These are phyloP conservation scores for Epirrhoe tristata DNA, from an alignment of 2,888 invertebrate species.

Conservation along the genomic window DNA sequence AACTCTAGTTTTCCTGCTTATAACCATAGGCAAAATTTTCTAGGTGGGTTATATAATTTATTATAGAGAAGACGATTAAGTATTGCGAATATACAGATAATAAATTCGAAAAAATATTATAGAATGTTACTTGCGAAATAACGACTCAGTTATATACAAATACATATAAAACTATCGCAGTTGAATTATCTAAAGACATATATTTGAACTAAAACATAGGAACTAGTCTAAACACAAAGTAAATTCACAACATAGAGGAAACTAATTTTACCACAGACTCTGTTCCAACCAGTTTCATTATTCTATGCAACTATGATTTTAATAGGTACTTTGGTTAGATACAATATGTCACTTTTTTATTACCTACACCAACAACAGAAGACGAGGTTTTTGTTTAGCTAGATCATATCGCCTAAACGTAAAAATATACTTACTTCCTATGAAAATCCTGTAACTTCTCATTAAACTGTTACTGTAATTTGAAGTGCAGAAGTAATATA, in stretches of 20 bases:
- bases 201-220: conserved; percentile 15
- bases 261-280: conserved; percentile 12
- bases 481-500: too few relatives aligned
- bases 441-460: too few relatives aligned
- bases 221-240: conserved; percentile 6
- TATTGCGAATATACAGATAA: conserved; percentile 61
- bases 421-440: too few relatives aligned
- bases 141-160: conserved; percentile 44
- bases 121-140: conserved; percentile 59
- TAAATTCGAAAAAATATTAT: conserved; percentile 56
- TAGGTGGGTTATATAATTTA: conserved; percentile 69
- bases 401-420: too few relatives aligned
- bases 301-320: too few relatives aligned
- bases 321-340: too few relatives aligned
- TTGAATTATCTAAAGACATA: conserved; percentile 23
- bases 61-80: conserved; percentile 62
- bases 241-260: conserved; percentile 15
- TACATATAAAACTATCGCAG: conserved; percentile 26
- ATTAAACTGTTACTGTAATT: too few relatives aligned
- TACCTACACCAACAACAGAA: too few relatives aligned
- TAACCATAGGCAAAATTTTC: conserved; percentile 67
- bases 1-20: conserved; percentile 73
- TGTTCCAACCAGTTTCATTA: neutral
- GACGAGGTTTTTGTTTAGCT: too few relatives aligned
- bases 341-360: too few relatives aligned